A percentile compares a stretch with the other conserved stretches of the same genome.
Evolutionary conservation across 2,797 vertebrate genomes (phyloP).

Genomic region (Eupleurogrammus muticus): DNA sequence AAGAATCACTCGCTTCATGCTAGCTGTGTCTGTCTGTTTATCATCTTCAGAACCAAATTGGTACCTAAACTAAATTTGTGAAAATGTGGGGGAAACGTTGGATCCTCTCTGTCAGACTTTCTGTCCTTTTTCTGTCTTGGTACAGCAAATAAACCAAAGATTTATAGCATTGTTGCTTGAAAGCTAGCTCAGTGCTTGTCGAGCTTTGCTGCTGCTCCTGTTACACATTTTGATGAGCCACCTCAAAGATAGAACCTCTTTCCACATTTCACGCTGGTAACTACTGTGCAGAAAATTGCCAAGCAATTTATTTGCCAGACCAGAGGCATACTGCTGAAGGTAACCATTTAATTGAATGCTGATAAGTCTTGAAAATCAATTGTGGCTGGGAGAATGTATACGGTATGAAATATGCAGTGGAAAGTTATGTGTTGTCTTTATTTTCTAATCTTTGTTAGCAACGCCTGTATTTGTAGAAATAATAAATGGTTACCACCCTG

Average conservation of each 20-base stretch:
- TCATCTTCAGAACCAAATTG: no score
- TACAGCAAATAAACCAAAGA: neutral
- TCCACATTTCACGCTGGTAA: constrained; percentile 25
- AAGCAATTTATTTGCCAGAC: neutral
- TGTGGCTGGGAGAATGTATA: neutral
- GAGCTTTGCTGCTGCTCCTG: constrained; percentile 7
- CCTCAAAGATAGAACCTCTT: constrained; percentile 26
- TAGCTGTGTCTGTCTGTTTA: no score
- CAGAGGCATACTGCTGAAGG: neutral
- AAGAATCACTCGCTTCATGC: no score
- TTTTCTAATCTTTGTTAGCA: neutral
- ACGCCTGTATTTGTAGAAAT: constrained; percentile 8
- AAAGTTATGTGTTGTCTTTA: neutral
- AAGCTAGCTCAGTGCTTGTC: neutral
- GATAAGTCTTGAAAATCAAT: neutral
- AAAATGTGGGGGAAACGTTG: no score
- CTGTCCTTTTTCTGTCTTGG: constrained; percentile 8
- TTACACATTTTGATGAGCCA: constrained; percentile 25
- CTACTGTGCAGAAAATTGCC: no score
- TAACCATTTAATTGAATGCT: neutral
- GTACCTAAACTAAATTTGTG: no score
- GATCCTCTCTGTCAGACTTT: neutral
- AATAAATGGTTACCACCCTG: neutral
- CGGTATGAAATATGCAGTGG: neutral
- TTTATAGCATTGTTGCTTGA: neutral